Conservation (phyloP, 2,888 invertebrate species). For the Corythucha ciliata region DNA sequence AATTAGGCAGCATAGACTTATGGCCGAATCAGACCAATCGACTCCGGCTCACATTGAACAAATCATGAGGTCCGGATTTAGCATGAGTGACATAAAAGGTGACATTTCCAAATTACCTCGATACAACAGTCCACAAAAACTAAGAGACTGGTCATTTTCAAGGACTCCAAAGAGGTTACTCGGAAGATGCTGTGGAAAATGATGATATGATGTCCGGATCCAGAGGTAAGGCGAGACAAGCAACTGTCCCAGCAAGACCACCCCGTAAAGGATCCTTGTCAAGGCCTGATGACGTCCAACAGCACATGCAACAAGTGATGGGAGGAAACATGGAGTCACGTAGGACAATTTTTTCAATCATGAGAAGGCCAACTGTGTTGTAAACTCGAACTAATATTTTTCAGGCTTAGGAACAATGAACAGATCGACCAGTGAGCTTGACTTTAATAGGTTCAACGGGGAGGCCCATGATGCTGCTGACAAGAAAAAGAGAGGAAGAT, state of each 20-base stretch:
- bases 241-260: conserved; percentile 53
- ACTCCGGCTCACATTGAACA: conserved; percentile 77
- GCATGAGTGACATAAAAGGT: conserved; percentile 89
- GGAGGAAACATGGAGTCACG: conserved; percentile 36
- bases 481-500: conserved; percentile 71
- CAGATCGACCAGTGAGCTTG: conserved; percentile 64
- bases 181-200: conserved; percentile 67
- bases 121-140: not conserved
- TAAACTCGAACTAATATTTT: not conserved
- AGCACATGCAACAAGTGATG: too few relatives aligned
- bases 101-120: conserved; percentile 16
- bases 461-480: conserved; percentile 51
- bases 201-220: conserved; percentile 52
- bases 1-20: conserved; percentile 67
- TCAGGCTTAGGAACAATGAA: conserved; percentile 47
- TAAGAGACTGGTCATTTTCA: not conserved
- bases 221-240: conserved; percentile 34
- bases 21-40: conserved; percentile 59
- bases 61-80: conserved; percentile 81
- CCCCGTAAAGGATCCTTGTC: conserved; percentile 67
- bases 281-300: conserved; percentile 41
- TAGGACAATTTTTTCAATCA: conserved; percentile 11
- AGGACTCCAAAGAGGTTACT: conserved; percentile 75
- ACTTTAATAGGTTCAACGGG: conserved; percentile 57
- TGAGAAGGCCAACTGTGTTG: not conserved